Evolutionary conservation across 2,888 invertebrate genomes (phyloP), one percentile per base, ranked within the genome.

Genomic region (Dinocampus coccinellae): DNA sequence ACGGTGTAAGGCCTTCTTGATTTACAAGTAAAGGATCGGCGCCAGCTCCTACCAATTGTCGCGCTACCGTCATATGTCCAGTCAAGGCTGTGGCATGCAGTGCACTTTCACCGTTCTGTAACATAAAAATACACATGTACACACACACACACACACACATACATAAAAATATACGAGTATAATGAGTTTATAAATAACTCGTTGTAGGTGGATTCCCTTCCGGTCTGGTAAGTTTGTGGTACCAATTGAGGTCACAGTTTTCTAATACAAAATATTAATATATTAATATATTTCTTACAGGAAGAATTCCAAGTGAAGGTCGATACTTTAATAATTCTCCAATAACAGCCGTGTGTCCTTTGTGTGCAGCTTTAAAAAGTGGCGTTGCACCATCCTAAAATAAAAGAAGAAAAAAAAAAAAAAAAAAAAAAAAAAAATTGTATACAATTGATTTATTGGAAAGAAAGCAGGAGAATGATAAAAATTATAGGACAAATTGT

Each of bases 311-410:
- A 34, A 97, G 90, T 82, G 93, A 93, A 10, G 97, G 97, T 69
- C 93, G 92, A 84, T 93, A 93, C 81, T 93, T 93, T 70, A 98
- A 91, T 76, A 97, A 89, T 85, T 96, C 95, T 0, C 92, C 92
- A 0, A 97, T 94, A 2, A 97, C 97, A 10, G 94, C 94, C 2
- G 93, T 91, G 88, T 97, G 96, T 0, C 97, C 97, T 89, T 98
- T 98, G 88, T 98, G 97, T 39, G 96, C 93, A 39, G 97, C 97
- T 88, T 98, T 98, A 88, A 97, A 97, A 74, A 98, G 89, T 1
- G 97, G 95, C 0, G 97, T 97, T 42, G 97, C 97, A 55, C 97
- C 97, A 89, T 97, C 96, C 95, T 96, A 88, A 52, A 87, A 88
- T 75, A 74, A 77, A 78, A 77, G 73, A 75, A 70, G 77, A 47